Conservation (phyloP, 2,113 vertebrate species). For the Colinus virginianus region DNA sequence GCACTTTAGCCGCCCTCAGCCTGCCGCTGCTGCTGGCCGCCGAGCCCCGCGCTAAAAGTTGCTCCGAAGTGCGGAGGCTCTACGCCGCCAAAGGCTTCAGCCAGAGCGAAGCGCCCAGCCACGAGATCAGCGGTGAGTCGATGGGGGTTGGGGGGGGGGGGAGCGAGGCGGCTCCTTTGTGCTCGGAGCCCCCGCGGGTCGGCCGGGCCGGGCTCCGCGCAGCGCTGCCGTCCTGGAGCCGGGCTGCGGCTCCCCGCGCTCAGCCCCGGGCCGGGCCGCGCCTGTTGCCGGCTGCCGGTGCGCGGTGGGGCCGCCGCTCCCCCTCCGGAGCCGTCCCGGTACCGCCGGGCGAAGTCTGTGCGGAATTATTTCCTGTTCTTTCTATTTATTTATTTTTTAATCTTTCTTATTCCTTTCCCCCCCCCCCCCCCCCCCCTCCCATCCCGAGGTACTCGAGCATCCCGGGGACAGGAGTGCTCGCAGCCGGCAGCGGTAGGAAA, state of each 20-base stretch:
- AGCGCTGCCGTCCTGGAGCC: not conserved
- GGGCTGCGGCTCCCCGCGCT: not conserved
- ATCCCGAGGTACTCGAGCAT: not conserved
- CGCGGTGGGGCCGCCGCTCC: not conserved
- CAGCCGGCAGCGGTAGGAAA: slow-evolving; percentile 76
- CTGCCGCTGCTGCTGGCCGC: slow-evolving; percentile 72
- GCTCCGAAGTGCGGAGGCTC: slow-evolving; percentile 86
- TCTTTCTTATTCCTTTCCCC: not conserved
- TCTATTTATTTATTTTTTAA: rapidly evolving
- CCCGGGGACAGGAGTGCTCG: slow-evolving; percentile 56
- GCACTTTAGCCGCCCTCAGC: slow-evolving; percentile 75
- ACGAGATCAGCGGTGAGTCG: slow-evolving; percentile 87
- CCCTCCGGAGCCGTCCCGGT: not conserved
- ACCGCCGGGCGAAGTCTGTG: not conserved
- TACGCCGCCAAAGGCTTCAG: slow-evolving; percentile 92
- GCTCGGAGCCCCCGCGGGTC: not conserved
- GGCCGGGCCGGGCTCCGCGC: no score
- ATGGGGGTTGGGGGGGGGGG: no score
- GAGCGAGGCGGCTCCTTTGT: not conserved
- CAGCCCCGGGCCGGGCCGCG: not conserved
- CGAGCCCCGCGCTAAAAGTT: slow-evolving; percentile 88
- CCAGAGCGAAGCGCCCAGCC: slow-evolving; percentile 89
- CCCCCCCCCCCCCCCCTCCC: not conserved
- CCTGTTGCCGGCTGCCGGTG: not conserved
- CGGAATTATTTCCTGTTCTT: not conserved